Base-by-base conservation (phyloP, 1,140 invertebrate species). In the Himalopsyche phryganea region DNA sequence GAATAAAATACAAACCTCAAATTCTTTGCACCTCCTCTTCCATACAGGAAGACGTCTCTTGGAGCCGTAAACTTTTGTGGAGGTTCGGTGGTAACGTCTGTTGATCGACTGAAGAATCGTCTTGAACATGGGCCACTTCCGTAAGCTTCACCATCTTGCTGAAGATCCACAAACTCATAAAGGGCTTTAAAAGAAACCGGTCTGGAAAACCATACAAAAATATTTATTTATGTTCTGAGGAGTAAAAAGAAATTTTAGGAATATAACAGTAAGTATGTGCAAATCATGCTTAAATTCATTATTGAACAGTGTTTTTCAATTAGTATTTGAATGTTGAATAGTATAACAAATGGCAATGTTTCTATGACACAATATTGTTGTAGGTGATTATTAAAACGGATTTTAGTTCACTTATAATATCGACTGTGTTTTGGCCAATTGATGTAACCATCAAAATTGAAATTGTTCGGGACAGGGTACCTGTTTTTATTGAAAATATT, bases 131-230 rank as follows among this genome's bases (percentile, higher is more conserved):
- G 77, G 1, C 83, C 84, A 6, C 68, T 78, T 0, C 85, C 87
- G 69, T 84, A 87, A 0, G 84, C 81, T 50, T 91, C 84, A 0
- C 91, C 91, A 66, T 92, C 90, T 75, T 92, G 87, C 57, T 90
- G 85, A 1, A 91, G 76, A 71, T 93, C 90, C 6, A 94, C 91
- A 63, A 94, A 93, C 72, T 94, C 91, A 73, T 92, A 94, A n/a
- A 91, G 80, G 0, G 90, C 84, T 65, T 88, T 86, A 68, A 94
- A 93, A 63, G 87, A 85, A 10, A 93, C 83, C 0, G 89, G 88
- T 56, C 88, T 90, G 73, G 28, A 79, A 80, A 57, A 52, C 19
- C 46, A 50, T 11, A 38, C 35, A 28, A 28, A 1, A 11, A 5
- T 6, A 38, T 13, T 45, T 1, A 11, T 17, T 1, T 14, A 17